A percentile compares a stretch with the other conserved stretches of the same genome.
Conservation (phyloP, 1,140 invertebrate genomes). For the Ephestia elutella region DNA sequence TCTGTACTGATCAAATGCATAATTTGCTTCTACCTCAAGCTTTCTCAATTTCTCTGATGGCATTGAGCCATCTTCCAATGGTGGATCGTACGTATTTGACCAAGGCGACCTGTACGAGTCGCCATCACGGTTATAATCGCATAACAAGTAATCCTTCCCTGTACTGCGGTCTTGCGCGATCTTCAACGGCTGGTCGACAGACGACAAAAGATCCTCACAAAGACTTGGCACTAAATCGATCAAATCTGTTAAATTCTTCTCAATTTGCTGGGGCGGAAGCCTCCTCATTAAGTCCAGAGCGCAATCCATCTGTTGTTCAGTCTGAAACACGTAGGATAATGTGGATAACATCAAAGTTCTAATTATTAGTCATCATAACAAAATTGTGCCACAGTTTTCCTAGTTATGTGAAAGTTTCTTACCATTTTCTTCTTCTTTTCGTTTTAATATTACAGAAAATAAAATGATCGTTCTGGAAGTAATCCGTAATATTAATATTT, state of each 20-base stretch:
- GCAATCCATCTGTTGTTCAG: conserved; percentile 98
- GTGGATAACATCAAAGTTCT: conserved; percentile 30
- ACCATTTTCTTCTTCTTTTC: conserved; percentile 20
- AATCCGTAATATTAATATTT: background rate
- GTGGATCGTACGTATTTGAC: conserved; percentile 99
- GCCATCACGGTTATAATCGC: conserved; percentile 98
- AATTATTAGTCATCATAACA: conserved; percentile 68
- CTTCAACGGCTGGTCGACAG: conserved; percentile 98
- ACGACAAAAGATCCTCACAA: conserved; percentile 97
- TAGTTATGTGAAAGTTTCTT: conserved; percentile 13
- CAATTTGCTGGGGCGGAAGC: conserved; percentile 98
- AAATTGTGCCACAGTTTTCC: conserved; percentile 25
- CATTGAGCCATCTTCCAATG: conserved; percentile 98
- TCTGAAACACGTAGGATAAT: conserved; percentile 77
- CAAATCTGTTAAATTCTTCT: conserved; percentile 97
- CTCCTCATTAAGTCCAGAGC: conserved; percentile 98
- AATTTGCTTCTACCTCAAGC: conserved; percentile 98
- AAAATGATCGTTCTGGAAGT: too few species aligned
- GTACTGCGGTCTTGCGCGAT: conserved; percentile 95
- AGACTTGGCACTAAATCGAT: conserved; percentile 96
- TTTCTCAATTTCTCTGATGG: conserved; percentile 96
- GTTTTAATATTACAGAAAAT: background rate
- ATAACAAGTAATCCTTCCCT: conserved; percentile 97
- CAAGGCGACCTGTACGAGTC: conserved; percentile 99
- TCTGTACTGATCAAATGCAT: conserved; percentile 98